phyloP scores from a whole-genome alignment of 2,113 vertebrate species.

The Mystacornis crossleyi region DNA sequence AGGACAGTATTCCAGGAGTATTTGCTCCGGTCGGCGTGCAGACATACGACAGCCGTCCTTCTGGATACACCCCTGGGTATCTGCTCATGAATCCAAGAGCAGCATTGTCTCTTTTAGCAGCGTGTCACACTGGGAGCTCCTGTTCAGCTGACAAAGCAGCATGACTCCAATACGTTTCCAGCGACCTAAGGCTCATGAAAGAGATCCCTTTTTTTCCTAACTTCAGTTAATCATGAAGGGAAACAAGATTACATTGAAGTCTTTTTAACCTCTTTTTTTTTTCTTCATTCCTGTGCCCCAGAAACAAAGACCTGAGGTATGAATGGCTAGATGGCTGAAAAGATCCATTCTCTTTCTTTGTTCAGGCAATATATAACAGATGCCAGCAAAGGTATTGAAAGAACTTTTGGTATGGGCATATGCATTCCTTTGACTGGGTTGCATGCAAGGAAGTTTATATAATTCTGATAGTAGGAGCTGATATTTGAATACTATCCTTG shows the following conservation, averaged over 20 bases:
- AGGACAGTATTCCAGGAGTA: background rate
- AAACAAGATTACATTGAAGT: constrained; percentile 25
- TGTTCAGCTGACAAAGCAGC: constrained; percentile 41
- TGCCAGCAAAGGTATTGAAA: constrained; percentile 51
- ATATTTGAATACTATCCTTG: background rate
- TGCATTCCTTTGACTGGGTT: constrained; percentile 33
- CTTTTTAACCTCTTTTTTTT: background rate
- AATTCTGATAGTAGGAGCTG: background rate
- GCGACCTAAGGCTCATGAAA: constrained; percentile 20
- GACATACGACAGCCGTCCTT: background rate
- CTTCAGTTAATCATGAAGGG: constrained; percentile 31
- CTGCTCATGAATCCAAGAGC: background rate
- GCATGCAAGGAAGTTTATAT: background rate
- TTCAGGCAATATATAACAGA: background rate
- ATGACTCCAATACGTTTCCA: constrained; percentile 24
- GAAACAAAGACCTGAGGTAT: constrained; percentile 53
- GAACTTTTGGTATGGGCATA: constrained; percentile 49
- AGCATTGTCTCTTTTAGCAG: background rate
- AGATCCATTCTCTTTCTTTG: constrained; percentile 35
- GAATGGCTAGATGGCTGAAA: constrained; percentile 43
- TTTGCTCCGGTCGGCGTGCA: background rate
- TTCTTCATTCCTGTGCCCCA: constrained; percentile 17
- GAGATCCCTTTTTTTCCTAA: background rate
- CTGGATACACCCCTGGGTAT: background rate
- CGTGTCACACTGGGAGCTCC: background rate